These are phyloP conservation scores for Philonicus albiceps DNA, from an alignment of 2,888 invertebrate species.

Conservation along the genomic window DNA sequence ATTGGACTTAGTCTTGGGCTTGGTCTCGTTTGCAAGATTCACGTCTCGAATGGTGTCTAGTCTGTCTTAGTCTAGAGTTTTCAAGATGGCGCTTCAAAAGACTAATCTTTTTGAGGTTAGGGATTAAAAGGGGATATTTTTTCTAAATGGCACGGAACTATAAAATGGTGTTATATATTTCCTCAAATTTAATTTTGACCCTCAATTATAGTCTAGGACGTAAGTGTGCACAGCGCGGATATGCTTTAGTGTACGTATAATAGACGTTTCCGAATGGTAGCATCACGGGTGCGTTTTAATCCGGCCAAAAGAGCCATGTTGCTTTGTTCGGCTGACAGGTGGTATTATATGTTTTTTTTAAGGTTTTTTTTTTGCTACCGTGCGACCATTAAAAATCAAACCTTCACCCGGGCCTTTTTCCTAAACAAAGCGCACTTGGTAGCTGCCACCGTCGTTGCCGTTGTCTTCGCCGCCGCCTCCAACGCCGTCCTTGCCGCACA, in stretches of 20 bases:
- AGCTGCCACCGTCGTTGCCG: not conserved
- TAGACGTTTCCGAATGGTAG: not conserved
- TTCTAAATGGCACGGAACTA: no score
- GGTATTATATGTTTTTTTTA: conserved; percentile 21
- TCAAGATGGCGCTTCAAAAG: no score
- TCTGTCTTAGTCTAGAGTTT: no score
- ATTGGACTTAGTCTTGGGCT: no score
- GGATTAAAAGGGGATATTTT: no score
- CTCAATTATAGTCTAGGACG: not conserved
- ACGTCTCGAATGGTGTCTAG: no score
- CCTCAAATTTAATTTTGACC: not conserved
- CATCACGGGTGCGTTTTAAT: not conserved
- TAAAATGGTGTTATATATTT: not conserved
- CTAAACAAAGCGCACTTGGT: conserved; percentile 15
- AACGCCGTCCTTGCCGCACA: conserved; percentile 10
- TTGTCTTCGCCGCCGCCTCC: not conserved
- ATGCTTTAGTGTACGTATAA: not conserved
- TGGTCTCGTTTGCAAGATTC: no score
- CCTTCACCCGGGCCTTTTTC: not conserved
- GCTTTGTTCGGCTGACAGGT: conserved; percentile 12
- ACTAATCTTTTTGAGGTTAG: no score
- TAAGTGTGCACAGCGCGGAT: not conserved
- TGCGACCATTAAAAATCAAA: conserved; percentile 17
- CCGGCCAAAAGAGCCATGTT: not conserved
- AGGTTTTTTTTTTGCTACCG: not conserved